Conservation (phyloP, 2,888 invertebrate genomes). For the Nymphalis polychloros region DNA sequence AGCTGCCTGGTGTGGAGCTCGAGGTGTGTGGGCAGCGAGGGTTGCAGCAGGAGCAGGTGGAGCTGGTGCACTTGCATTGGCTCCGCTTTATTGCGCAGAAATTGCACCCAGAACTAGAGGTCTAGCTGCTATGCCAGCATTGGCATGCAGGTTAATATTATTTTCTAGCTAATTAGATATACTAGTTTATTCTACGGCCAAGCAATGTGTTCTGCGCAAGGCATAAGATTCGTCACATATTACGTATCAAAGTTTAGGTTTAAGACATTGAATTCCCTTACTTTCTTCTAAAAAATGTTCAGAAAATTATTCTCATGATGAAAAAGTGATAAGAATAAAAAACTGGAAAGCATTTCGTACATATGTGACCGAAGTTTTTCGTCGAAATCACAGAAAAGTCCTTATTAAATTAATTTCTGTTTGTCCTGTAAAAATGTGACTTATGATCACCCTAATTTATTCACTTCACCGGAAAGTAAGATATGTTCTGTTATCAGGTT, state of each 20-base stretch:
- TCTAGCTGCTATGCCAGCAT: slow-evolving; percentile 69
- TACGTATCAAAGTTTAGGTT: too few relatives aligned
- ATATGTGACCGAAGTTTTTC: not conserved
- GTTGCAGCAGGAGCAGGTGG: slow-evolving; percentile 74
- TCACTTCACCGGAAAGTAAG: not conserved
- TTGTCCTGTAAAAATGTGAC: not conserved
- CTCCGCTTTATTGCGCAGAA: slow-evolving; percentile 73
- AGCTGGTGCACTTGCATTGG: slow-evolving; percentile 66
- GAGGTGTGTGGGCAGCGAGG: slow-evolving; percentile 72
- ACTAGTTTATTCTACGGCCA: not conserved
- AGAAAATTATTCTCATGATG: too few relatives aligned
- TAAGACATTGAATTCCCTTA: too few relatives aligned
- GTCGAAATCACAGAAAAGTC: not conserved
- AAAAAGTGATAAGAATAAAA: too few relatives aligned
- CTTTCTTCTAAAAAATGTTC: too few relatives aligned
- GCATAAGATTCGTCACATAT: too few relatives aligned
- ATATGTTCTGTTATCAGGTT: not conserved
- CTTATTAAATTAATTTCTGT: not conserved
- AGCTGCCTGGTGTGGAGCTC: slow-evolving; percentile 71
- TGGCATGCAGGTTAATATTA: slow-evolving; percentile 65
- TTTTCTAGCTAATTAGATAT: not conserved
- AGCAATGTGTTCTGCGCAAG: too few relatives aligned
- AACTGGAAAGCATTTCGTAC: too few relatives aligned
- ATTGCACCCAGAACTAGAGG: slow-evolving; percentile 71
- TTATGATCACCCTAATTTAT: not conserved